Evolutionary conservation across 53 echinoderm and acorn worm genomes (phyloP), one percentile per base, ranked within the genome.

Genomic region (Zoroaster sp.): DNA sequence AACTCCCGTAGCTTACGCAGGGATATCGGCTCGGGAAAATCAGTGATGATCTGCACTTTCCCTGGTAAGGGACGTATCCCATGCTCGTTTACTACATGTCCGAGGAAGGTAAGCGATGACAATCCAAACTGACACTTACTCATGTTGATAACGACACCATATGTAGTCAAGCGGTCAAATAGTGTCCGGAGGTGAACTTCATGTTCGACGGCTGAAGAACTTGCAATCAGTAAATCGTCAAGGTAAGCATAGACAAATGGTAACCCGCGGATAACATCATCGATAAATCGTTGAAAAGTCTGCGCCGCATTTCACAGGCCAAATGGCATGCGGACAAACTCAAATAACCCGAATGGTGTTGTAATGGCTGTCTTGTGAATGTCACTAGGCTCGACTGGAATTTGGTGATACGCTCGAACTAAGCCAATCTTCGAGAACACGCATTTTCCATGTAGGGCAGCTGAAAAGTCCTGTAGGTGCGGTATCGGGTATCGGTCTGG

Each of bases 161-260:
- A 88, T 34, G 75, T 70, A 20, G 78, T 14, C 4, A 94, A 30
- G 2, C 80, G 30, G 2, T 35, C 39, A 3, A 94, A 87, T 0
- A 94, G 87, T 10, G 33, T 18, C 10, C 67, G 63, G 28, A 91
- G 39, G 70, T 87, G 92, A 77, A 69, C 45, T 0, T 34, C 33
- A 55, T 92, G 90, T 20, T 92, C 83, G 54, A 51, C 72, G n/a
- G 66, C 32, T 9, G 41, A 65, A 7, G 31, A 25, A 3, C 93
- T 88, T 13, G 90, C 67, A 2, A 95, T 74, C 18, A 93, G 10
- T 0, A 92, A 35, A n/a, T 90, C 93, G 35, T 93, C 87, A 0
- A 93, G 23, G 73, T 49, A 87, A 6, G 52, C 81, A 17, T 40
- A 80, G 1, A 63, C 66, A 35, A 72, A 40, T 1, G 65, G 80